Conservation (phyloP, 2,888 invertebrate species). For the Megamerina dolium region DNA sequence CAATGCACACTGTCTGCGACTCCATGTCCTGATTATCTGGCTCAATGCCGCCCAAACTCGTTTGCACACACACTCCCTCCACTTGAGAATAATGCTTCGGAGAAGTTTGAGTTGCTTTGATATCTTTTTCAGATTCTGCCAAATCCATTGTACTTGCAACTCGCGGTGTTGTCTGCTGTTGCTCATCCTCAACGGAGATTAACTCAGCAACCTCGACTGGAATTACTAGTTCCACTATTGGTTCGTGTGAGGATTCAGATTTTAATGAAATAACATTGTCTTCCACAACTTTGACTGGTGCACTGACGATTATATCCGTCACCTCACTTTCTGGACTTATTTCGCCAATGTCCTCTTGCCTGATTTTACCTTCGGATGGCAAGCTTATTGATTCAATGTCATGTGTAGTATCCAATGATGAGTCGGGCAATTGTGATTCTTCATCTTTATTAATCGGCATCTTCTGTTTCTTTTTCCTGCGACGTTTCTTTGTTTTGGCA, state of each 20-base stretch:
- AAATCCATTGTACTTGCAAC: slow-evolving; percentile 10
- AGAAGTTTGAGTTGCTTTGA: slow-evolving; percentile 51
- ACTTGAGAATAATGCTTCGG: slow-evolving; percentile 33
- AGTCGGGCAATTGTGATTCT: slow-evolving; percentile 51
- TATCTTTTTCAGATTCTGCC: slow-evolving; percentile 37
- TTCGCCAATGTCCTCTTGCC: slow-evolving; percentile 42
- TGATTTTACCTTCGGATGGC: slow-evolving; percentile 33
- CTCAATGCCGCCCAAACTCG: slow-evolving; percentile 32
- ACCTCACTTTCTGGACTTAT: slow-evolving; percentile 47
- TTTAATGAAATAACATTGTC: slow-evolving; percentile 57
- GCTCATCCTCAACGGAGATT: slow-evolving; percentile 43
- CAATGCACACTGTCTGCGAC: slow-evolving; percentile 40
- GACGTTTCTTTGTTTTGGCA: slow-evolving; percentile 45
- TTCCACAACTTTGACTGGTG: slow-evolving; percentile 62
- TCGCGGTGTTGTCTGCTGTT: slow-evolving; percentile 58
- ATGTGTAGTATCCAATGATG: slow-evolving; percentile 48
- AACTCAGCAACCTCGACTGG: slow-evolving; percentile 47
- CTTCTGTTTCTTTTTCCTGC: slow-evolving; percentile 54
- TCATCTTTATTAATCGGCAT: slow-evolving; percentile 50
- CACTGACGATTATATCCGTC: slow-evolving; percentile 53
- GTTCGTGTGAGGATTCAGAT: slow-evolving; percentile 54
- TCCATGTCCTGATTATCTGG: slow-evolving; percentile 39
- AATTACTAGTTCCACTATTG: slow-evolving; percentile 53
- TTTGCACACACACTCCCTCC: slow-evolving; percentile 41
- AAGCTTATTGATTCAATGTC: slow-evolving; percentile 38